Evolutionary conservation across 1,140 invertebrate genomes (phyloP).

Genomic region (Zaprionus kolodkinae): DNA sequence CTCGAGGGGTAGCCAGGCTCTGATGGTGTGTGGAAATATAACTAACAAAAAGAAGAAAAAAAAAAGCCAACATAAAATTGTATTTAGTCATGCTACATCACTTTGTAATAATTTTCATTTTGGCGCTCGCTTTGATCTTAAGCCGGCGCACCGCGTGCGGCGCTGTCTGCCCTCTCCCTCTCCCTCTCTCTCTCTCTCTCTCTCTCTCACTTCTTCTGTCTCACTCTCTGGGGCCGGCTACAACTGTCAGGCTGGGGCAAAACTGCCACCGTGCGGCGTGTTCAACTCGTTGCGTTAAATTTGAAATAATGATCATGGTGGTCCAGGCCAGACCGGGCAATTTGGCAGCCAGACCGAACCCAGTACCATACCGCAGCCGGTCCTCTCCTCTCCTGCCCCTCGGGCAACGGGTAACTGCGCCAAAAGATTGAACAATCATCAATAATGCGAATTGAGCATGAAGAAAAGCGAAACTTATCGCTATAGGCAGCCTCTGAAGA

Average conservation of each 20-base stretch:
- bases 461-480: conserved; percentile 41
- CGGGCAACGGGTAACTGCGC: conserved; percentile 22
- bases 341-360: conserved; percentile 50
- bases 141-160: conserved; percentile 67
- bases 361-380: not conserved
- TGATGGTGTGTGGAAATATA: conserved; percentile 62
- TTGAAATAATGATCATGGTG: conserved; percentile 71
- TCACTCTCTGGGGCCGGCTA: not conserved
- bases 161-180: conserved; percentile 39
- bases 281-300: conserved; percentile 62
- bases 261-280: conserved; percentile 75
- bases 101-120: conserved; percentile 84
- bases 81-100: conserved; percentile 84
- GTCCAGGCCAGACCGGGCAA: conserved; percentile 22
- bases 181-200: conserved; percentile 3
- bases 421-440: conserved; percentile 70
- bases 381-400: conserved; percentile 8
- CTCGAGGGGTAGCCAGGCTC: not conserved
- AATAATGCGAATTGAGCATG: conserved; percentile 61
- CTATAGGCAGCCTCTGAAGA: not conserved
- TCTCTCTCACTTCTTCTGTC: not conserved
- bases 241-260: conserved; percentile 34
- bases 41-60: conserved; percentile 42
- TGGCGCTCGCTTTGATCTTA: conserved; percentile 83
- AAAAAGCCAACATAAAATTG: conserved; percentile 78